Conservation (phyloP, 2,113 vertebrate genomes). For the Dolichallabes microphthalmus region DNA sequence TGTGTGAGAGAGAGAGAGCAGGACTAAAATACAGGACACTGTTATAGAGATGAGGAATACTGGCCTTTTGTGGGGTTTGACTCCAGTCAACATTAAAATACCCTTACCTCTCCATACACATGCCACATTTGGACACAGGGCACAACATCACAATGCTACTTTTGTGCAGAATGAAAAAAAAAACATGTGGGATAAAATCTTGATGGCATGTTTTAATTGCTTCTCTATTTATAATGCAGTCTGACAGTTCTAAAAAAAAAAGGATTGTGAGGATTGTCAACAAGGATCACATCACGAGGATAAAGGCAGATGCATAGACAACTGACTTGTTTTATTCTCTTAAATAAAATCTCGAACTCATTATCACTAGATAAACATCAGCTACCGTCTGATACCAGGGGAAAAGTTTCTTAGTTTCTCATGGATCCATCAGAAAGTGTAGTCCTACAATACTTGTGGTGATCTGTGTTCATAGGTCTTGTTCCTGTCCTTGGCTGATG, state of each 20-base stretch:
- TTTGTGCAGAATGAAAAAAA: not conserved
- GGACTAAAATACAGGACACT: not conserved
- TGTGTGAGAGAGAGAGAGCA: not conserved
- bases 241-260: conserved; percentile 1
- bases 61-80: conserved; percentile 11
- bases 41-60: conserved; percentile 16
- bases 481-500: not conserved
- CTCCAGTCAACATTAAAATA: not conserved
- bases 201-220: not conserved
- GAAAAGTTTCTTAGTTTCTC: too few species aligned
- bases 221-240: conserved; percentile 8
- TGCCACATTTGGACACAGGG: not conserved
- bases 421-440: not conserved
- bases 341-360: conserved; percentile 14
- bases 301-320: not conserved
- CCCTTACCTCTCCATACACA: not conserved
- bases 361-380: not conserved
- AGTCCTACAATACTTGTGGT: too few species aligned
- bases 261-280: not conserved
- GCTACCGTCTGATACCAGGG: not conserved
- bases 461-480: not conserved
- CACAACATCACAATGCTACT: not conserved
- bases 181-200: not conserved
- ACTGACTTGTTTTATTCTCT: conserved; percentile 4
- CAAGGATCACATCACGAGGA: not conserved